Base-by-base conservation (phyloP, 2,113 vertebrate genomes). In the Indicator maculatus region DNA sequence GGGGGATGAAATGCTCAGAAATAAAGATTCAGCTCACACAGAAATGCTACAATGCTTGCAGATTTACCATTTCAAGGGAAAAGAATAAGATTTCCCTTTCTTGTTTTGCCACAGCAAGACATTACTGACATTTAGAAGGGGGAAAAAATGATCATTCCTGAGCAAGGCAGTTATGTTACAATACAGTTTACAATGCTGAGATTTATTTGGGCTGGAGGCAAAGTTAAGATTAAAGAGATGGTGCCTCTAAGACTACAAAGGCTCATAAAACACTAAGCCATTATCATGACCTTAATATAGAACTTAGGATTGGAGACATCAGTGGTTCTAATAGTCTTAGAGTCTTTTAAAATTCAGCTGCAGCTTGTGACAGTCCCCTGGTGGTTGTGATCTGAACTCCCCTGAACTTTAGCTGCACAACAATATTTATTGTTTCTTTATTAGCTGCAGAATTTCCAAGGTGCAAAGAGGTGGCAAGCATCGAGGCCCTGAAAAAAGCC, bases 181-280 rank as follows among this genome's bases (percentile, higher is more conserved):
- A 97, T 93, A 95, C n/a, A 96, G 96, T 97, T 98, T 97, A 97
- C 95, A 97, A 97, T 92, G 89, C 28, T 92, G 97, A 97, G 97
- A 97, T 97, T 98, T 98, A 98, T 98, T 98, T 97, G 98, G 96
- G 95, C 98, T 96, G 31, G 39, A 95, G 97, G 97, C 93, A 1
- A 97, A 98, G 84, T 97, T 97, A 98, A 97, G 97, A 98, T 98
- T 98, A 97, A 98, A 97, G 95, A 95, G 95, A 96, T 90, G 88
- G 94, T 96, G 96, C 97, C 27, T 11, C 95, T 93, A 94, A 96
- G 89, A 96, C 93, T 93, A 94, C 88, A 95, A 75, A 95, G 96
- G 79, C 96, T 97, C 95, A 95, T 98, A 98, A 98, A 98, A 98
- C 95, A 98, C 85, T 89, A 96, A 97, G 88, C 95, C 95, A 97